A percentile compares a stretch with the other conserved stretches of the same genome.
These are phyloP conservation scores for Coccyzus lansbergi DNA, from an alignment of 2,797 vertebrate genomes.

Conservation along the genomic window DNA sequence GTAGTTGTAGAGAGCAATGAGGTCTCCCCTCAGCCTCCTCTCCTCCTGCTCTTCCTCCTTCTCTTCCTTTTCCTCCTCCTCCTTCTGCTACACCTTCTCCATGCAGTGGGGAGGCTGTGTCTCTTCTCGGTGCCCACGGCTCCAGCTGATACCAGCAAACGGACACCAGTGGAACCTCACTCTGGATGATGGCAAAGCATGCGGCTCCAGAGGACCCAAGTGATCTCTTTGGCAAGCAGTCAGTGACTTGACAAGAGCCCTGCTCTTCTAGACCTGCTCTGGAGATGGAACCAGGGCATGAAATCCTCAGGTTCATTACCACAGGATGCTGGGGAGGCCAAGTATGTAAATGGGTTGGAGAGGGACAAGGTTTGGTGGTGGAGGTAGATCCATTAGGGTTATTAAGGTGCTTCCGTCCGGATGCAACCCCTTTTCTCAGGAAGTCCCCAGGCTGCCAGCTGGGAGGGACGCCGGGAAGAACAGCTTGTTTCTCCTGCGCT, in stretches of 20 bases:
- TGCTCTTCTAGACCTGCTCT: background rate
- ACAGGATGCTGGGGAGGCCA: constrained; percentile 12
- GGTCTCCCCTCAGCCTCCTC: too few species aligned
- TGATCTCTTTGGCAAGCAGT: background rate
- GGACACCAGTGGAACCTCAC: fast-evolving
- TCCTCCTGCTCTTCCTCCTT: too few species aligned
- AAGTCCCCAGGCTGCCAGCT: constrained; percentile 27
- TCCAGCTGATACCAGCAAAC: fast-evolving
- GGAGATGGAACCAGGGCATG: background rate
- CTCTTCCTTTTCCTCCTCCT: too few species aligned
- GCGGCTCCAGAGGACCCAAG: fast-evolving
- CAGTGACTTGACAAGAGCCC: fast-evolving
- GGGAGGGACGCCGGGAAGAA: background rate
- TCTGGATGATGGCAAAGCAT: background rate
- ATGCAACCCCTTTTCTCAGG: constrained; percentile 9
- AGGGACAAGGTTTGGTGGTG: background rate
- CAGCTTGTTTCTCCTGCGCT: constrained; percentile 33
- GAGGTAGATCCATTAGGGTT: constrained; percentile 36
- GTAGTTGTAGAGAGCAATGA: too few species aligned
- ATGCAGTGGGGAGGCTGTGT: too few species aligned
- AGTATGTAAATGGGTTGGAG: background rate
- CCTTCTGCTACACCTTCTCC: too few species aligned
- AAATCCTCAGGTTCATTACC: background rate
- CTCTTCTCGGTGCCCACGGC: too few species aligned
- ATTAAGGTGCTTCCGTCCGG: constrained; percentile 21